Base-by-base conservation (phyloP, 2,888 invertebrate species). In the Plebejus melissa region DNA sequence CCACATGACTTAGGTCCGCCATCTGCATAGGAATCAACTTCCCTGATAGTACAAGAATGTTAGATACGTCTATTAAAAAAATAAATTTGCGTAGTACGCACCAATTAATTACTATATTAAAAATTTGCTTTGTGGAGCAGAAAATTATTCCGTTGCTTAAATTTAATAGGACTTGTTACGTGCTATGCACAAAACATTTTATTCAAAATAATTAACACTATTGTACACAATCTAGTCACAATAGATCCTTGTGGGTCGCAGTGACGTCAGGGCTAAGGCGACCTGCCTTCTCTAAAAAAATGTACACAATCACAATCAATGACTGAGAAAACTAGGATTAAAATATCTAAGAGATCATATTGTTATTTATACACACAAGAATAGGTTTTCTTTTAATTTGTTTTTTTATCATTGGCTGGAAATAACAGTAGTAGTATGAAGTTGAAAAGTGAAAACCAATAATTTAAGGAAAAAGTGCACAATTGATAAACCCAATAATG, bases 241-340 rank as follows among this genome's bases (percentile, higher is more conserved):
- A 28, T 72, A 22, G 22, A 22, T 22, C 22, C 22, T 22, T 22
- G 22, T 22, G 22, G 22, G 22, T 22, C 22, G 22, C 22, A 22
- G 22, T 22, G 22, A 22, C 22, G 22, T 22, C 22, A 22, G 22
- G 22, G 22, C 22, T 22, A 22, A 22, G 22, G 22, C 22, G 22
- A 22, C 22, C 22, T 22, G 22, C 22, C 22, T 22, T 22, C 22
- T 22, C 22, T 22, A 22, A 22, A 22, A 22, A 22, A 22, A 22
- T 72, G 50, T 71, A 71, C 72, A 46, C 13, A 22, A 50, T 72
- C 50, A 72, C 72, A 54, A 28, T 72, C 54, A 72, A 72, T 71
- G 71, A 71, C 71, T 71, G 71, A 71, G 71, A n/a, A 71, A 46
- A 46, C 46, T 71, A 50, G 28, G 50, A 71, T 70, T 71, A 71